Conservation (phyloP, 2,888 invertebrate species). For the Idaea straminata region DNA sequence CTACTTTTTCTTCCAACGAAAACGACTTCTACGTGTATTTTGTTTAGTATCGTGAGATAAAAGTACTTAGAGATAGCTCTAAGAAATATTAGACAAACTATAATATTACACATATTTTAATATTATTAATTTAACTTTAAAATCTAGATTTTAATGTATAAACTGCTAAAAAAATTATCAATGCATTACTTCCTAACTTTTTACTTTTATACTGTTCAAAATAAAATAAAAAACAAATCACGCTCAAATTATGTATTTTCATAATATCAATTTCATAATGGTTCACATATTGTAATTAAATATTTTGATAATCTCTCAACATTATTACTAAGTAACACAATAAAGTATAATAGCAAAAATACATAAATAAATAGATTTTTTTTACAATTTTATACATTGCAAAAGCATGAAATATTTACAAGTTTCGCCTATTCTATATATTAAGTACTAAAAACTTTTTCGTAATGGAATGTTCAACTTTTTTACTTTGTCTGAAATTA, state of each 20-base stretch:
- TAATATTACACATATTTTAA: no score
- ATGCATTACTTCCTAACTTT: not conserved
- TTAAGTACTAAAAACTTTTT: not conserved
- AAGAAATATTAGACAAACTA: no score
- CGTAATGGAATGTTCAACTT: not conserved
- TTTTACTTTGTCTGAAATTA: not conserved
- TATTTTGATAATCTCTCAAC: not conserved
- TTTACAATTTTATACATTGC: conserved; percentile 1
- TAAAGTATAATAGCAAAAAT: not conserved
- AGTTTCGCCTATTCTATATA: not conserved
- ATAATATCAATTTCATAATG: not conserved
- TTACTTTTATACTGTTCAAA: conserved; percentile 1
- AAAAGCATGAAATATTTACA: not conserved
- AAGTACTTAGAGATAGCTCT: no score
- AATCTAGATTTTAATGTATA: not conserved
- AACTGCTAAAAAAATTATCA: not conserved
- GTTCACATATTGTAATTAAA: not conserved
- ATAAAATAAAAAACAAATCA: conserved; percentile 2
- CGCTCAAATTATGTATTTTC: not conserved
- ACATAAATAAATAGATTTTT: not conserved
- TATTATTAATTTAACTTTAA: no score
- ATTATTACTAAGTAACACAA: not conserved
- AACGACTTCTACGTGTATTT: no score
- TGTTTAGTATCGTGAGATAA: no score
- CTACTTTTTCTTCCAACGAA: no score